These are phyloP conservation scores for Choreutis nemorana DNA, from an alignment of 2,888 invertebrate species.

Conservation along the genomic window DNA sequence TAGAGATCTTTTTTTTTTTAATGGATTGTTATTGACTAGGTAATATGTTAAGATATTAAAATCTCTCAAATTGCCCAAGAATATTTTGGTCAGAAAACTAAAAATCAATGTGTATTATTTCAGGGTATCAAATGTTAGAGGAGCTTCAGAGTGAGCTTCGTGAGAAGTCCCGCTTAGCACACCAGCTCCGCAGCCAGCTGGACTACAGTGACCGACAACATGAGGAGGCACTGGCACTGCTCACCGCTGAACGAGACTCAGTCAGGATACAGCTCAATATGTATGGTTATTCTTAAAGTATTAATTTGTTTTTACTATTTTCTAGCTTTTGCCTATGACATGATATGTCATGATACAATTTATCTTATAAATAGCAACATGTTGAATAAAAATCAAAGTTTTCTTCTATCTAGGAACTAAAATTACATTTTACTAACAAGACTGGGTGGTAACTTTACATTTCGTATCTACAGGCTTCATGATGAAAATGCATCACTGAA, in stretches of 20 bases:
- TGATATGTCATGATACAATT: neutral
- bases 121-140: conserved; percentile 46
- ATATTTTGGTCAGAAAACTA: no score
- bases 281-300: conserved; percentile 18
- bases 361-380: neutral
- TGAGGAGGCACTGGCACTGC: conserved; percentile 38
- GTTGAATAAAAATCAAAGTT: neutral
- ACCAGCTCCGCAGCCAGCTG: conserved; percentile 40
- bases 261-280: conserved; percentile 38
- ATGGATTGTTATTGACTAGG: no score
- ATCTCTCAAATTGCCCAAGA: no score
- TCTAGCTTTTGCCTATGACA: neutral
- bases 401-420: neutral
- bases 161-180: conserved; percentile 41
- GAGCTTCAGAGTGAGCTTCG: conserved; percentile 49
- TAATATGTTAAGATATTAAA: no score
- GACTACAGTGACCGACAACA: conserved; percentile 49
- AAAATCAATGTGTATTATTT: neutral
- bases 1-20: no score
- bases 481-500: conserved; percentile 37
- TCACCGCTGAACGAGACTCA: conserved; percentile 43
- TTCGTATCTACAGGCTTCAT: conserved; percentile 26
- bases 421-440: neutral
- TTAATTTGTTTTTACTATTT: conserved; percentile 1
- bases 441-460: neutral